Base-by-base conservation (phyloP, 1,140 invertebrate species). In the Drosophila ficusphila region DNA sequence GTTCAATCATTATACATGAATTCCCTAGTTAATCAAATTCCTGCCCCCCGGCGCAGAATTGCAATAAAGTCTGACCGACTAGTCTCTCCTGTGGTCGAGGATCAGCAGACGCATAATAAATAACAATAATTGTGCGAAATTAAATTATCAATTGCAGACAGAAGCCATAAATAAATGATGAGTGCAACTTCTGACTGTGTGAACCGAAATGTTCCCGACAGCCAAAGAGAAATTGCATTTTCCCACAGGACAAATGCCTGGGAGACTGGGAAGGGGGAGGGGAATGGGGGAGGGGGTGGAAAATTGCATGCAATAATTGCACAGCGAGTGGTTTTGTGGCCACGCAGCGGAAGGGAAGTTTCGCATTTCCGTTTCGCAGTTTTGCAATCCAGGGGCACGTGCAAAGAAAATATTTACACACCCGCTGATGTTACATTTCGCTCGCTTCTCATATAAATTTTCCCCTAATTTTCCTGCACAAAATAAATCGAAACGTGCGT, bases 81-180 rank as follows among this genome's bases (percentile, higher is more conserved):
- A 23, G 62, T 51, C 33, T 42, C 21, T 19, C 38, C 49, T n/a
- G 34, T 9, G 54, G 41, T 16, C 29, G 56, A 54, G 44, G 44
- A 33, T 52, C 46, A 39, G 31, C 73, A 69, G 61, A 68, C 60
- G 44, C 52, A 64, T 76, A 82, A 82, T 82, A 82, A 82, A 83
- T 78, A 74, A 82, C 51, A 83, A 83, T 82, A 82, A 82, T 82
- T 83, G 79, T 47, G 69, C 44, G 39, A 82, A 74, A 82, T 82
- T 78, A 83, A 82, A 82, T 82, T 82, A 82, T 82, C 79, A 82
- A 82, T 82, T 83, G 79, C 69, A 78, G 78, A 72, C 73, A 73
- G 18, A 67, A 52, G 78, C 60, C 81, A 81, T 81, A 82, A 82
- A 81, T 81, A 81, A 77, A 69, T 77, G 64, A 81, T 54, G 56